Conservation (phyloP, 1,140 invertebrate genomes). For the Platorchestia sp. region DNA sequence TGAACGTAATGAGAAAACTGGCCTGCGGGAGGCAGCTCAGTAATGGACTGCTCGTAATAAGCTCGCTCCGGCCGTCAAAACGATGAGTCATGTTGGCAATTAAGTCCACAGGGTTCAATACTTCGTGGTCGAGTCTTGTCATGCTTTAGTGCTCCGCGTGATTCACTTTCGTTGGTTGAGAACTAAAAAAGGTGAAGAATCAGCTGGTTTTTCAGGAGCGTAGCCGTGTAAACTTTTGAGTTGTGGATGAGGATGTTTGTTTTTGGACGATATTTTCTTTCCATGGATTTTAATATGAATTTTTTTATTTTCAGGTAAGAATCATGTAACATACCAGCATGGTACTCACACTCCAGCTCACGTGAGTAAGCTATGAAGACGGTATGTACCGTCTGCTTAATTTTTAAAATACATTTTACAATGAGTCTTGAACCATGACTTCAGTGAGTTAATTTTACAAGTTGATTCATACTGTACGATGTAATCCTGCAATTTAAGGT, state of each 20-base stretch:
- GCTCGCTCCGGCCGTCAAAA: not conserved
- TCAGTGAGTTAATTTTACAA: too few relatives aligned
- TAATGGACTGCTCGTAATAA: not conserved
- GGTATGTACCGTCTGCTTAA: too few relatives aligned
- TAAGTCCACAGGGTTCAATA: not conserved
- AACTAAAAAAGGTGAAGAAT: not conserved
- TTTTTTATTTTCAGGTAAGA: not conserved
- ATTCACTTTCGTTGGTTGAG: not conserved
- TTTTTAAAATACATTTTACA: not conserved
- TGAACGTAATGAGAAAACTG: not conserved
- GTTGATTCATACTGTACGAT: too few relatives aligned
- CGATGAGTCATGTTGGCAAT: conserved; percentile 11
- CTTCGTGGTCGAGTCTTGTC: not conserved
- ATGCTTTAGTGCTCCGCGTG: not conserved
- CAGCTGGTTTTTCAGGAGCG: not conserved
- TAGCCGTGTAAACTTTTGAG: not conserved
- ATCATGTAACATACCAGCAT: not conserved
- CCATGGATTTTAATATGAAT: not conserved
- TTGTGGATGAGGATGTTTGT: not conserved
- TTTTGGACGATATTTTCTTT: not conserved
- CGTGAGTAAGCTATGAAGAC: not conserved
- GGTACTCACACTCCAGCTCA: not conserved
- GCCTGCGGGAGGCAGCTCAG: not conserved
- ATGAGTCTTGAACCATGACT: too few relatives aligned
- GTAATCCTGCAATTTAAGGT: too few relatives aligned